Evolutionary conservation across 1,140 invertebrate genomes (phyloP), one percentile per base, ranked within the genome.

Genomic region (Adelges cooleyi): DNA sequence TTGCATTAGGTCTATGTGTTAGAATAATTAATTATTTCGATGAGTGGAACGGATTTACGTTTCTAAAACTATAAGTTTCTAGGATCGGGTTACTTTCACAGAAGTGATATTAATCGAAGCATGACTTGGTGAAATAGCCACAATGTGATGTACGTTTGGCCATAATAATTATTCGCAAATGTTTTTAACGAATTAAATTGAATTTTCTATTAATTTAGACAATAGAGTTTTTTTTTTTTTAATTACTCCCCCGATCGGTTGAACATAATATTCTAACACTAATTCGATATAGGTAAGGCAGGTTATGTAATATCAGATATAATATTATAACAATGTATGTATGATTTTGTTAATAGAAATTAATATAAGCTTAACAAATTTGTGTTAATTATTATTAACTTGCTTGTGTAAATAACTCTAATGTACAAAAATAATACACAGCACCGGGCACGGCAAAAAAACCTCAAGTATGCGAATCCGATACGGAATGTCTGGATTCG

Each of bases 401-500:
- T 33, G 17, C 18, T 62, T 33, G 22, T 54, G 33, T 59, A 67
- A 59, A 48, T 65, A 50, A 50, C 50, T 40, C 49, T 53, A 62
- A 52, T 52, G 46, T 66, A 44, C 42, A 68, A 36, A 62, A 50
- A 27, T 13, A 36, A 46, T 66, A 50, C 72, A 70, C 80, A 86
- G 84, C 82, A 80, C 80, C 67, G 68, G 82, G 82, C 72, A 79
- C 78, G 72, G 75, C 81, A 67, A 85, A 85, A 76, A 77, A 76
- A 71, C 81, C 79, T 68, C 81, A 82, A 74, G 84, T 83, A 51
- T 86, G 85, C 76, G 78, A 83, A 73, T 85, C 82, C 72, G 84
- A 86, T 75, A 81, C 79, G 69, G 84, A 86, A 75, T 86, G 85
- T 76, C 81, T 85, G 74, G 83, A 85, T 71, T 81, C 77, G 46